Conservation (phyloP, 2,797 vertebrate species). For the Chrysolophus pictus region DNA sequence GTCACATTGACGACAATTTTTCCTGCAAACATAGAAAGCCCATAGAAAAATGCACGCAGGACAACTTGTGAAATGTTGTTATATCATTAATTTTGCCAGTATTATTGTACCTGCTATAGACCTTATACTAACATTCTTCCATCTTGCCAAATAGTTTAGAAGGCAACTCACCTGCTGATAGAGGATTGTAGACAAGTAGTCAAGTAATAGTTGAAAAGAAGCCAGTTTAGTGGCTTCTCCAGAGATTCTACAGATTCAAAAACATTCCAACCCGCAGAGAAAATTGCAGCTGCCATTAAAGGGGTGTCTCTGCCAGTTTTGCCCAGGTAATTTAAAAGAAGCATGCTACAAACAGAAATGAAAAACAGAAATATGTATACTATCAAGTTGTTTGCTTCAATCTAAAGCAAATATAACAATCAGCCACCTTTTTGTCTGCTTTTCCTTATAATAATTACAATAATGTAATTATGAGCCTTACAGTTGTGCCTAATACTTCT, state of each 20-base stretch:
- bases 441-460: not conserved
- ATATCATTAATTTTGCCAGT: not conserved
- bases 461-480: not conserved
- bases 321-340: constrained; percentile 97
- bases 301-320: constrained; percentile 90
- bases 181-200: constrained; percentile 97
- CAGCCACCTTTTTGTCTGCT: not conserved
- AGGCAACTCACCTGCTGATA: constrained; percentile 90
- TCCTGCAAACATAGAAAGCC: not conserved
- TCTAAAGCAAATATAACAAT: constrained; percentile 18
- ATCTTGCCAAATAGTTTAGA: constrained; percentile 20
- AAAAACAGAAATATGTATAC: constrained; percentile 53
- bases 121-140: constrained; percentile 35
- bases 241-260: constrained; percentile 94
- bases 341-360: constrained; percentile 87
- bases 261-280: constrained; percentile 98
- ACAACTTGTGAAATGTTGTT: not conserved
- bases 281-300: constrained; percentile 92
- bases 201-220: constrained; percentile 99
- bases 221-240: constrained; percentile 96
- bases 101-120: not conserved
- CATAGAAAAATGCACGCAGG: not conserved
- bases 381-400: constrained; percentile 30
- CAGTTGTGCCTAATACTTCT: not conserved
- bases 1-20: not conserved